Base-by-base conservation (phyloP, 2,113 vertebrate species). In the Lontra canadensis region DNA sequence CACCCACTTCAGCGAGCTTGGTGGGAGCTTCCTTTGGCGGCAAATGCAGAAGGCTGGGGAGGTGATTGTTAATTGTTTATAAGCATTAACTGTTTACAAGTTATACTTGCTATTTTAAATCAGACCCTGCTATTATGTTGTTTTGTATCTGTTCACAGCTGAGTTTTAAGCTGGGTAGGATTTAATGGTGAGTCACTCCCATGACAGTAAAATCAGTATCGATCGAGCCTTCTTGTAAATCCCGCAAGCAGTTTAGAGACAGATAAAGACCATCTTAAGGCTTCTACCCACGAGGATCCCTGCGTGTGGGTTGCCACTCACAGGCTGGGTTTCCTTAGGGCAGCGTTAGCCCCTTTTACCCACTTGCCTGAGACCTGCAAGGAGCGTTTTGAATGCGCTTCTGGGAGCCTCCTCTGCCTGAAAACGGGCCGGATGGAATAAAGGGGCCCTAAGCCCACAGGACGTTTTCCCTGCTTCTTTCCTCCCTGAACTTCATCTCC, bases 161-260 rank as follows among this genome's bases (percentile, higher is more conserved):
- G 98, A 98, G 96, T 98, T 96, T 73, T 97, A 96, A 97, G 97
- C 97, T 71, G 92, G 96, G 82, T 96, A 97, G 97, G 98, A 90
- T 88, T 98, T 97, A 91, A 42, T 94, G 98, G 98, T 98, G 98
- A 99, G 97, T 99, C 98, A 98, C 92, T 97, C 90, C 94, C 80
- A 71, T 95, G 97, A 98, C 81, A 73, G 98, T 97, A 97, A 98
- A 98, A 98, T 98, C 95, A 71, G 97, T 96, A 98, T 98, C 34
- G 98, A 98, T 98, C 98, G 91, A 97, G 88, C 6, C 96, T 98
- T 98, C 97, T 97, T 92, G 98, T 98, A 98, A 98, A 98, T 99
- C 98, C 98, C 92, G 84, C 42, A 97, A 98, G 97, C 98, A 94
- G 96, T 96, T 98, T 97, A 98, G 98, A 98, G 98, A 96, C 49